A percentile compares a stretch with the other conserved stretches of the same genome.
Evolutionary conservation across 2,888 invertebrate genomes (phyloP).

Genomic region (Epinotia ramella): DNA sequence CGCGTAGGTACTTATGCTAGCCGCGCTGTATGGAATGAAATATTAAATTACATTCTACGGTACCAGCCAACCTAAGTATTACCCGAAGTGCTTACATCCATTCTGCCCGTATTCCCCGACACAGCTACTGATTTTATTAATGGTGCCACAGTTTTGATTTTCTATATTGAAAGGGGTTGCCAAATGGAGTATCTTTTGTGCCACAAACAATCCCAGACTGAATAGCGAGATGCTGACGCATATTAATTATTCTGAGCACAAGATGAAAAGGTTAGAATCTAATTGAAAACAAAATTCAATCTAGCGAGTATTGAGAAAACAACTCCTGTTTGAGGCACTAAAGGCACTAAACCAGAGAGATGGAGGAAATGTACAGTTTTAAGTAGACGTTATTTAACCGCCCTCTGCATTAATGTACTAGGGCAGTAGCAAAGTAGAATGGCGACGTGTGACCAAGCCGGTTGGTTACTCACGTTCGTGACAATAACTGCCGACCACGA

Average conservation of each 20-base stretch:
- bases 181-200: slow-evolving; percentile 59
- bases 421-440: too few species aligned
- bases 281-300: slow-evolving; percentile 35
- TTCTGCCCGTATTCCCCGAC: slow-evolving; percentile 14
- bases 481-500: too few species aligned
- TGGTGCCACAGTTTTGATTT: slow-evolving; percentile 63
- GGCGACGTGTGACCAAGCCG: too few species aligned
- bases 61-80: background rate
- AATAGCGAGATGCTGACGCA: slow-evolving; percentile 33
- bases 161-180: slow-evolving; percentile 64
- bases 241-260: slow-evolving; percentile 34
- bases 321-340: background rate
- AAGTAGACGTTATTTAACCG: too few species aligned
- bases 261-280: slow-evolving; percentile 41
- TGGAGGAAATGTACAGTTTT: too few species aligned
- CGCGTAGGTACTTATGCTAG: too few species aligned
- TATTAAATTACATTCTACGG: too few species aligned
- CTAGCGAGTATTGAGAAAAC: slow-evolving; percentile 2
- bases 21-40: too few species aligned
- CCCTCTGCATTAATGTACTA: too few species aligned
- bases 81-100: slow-evolving; percentile 5
- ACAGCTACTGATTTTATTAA: slow-evolving; percentile 60
- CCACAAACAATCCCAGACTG: slow-evolving; percentile 37
- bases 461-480: too few species aligned
- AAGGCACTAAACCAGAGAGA: background rate